These are phyloP conservation scores for Heliconius hewitsoni DNA, from an alignment of 1,140 invertebrate genomes.

Conservation along the genomic window DNA sequence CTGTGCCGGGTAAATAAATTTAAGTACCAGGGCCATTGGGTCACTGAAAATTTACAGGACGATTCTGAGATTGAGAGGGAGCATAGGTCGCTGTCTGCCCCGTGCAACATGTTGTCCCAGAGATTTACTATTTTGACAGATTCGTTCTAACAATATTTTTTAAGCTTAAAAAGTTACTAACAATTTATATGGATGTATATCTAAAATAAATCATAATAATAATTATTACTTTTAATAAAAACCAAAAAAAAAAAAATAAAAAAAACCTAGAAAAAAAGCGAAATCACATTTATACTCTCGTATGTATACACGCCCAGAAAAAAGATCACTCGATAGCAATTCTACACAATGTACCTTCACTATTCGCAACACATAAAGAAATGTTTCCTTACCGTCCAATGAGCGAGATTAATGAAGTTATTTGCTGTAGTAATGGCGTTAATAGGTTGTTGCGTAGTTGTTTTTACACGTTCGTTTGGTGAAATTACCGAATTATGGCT, in stretches of 20 bases:
- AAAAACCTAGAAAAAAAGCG: not conserved
- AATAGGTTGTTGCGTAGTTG: not conserved
- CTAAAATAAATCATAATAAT: too few species aligned
- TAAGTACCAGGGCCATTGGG: too few species aligned
- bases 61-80: too few species aligned
- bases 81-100: too few species aligned
- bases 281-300: not conserved
- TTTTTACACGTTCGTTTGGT: not conserved
- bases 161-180: too few species aligned
- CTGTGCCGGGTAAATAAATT: too few species aligned
- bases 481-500: not conserved
- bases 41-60: too few species aligned
- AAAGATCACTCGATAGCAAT: not conserved
- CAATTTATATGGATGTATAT: too few species aligned
- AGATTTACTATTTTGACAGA: too few species aligned
- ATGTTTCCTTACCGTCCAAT: constrained; percentile 14
- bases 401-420: constrained; percentile 23
- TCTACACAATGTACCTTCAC: not conserved
- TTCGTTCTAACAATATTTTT: too few species aligned
- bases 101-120: too few species aligned
- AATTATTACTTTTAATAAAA: too few species aligned
- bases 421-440: constrained; percentile 7
- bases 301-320: not conserved
- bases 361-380: constrained; percentile 15
- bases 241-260: not conserved